These are phyloP conservation scores for Drosophila trapezifrons DNA, from an alignment of 1,140 invertebrate species.

Conservation along the genomic window DNA sequence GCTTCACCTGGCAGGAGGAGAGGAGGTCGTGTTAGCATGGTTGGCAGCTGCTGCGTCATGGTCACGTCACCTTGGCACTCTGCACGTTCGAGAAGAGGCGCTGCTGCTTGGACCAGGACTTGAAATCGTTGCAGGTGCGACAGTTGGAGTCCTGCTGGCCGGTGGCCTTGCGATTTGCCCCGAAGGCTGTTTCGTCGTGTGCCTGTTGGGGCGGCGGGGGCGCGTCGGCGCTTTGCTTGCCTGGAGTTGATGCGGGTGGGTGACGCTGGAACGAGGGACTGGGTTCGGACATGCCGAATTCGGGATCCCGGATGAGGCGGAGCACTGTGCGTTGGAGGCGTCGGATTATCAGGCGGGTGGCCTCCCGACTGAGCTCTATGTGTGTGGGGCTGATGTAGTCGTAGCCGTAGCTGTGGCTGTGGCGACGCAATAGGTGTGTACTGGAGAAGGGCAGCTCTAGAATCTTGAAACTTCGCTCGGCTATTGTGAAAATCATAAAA, in stretches of 20 bases:
- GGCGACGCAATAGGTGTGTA: conserved; percentile 47
- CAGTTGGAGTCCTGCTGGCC: conserved; percentile 85
- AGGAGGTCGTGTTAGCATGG: background rate
- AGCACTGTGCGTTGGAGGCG: conserved; percentile 59
- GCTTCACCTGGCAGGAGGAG: conserved; percentile 47
- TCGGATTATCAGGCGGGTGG: conserved; percentile 55
- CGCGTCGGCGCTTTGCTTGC: background rate
- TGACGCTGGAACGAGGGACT: conserved; percentile 31
- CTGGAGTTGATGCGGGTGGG: background rate
- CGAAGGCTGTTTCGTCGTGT: conserved; percentile 26
- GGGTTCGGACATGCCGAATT: conserved; percentile 55
- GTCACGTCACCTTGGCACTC: conserved; percentile 66
- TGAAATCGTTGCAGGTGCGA: conserved; percentile 90
- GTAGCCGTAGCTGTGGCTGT: conserved; percentile 34
- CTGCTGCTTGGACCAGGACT: conserved; percentile 89
- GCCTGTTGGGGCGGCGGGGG: conserved; percentile 23
- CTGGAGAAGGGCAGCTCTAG: conserved; percentile 13
- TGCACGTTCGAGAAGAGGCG: conserved; percentile 84
- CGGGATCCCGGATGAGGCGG: conserved; percentile 56
- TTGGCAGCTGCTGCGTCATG: background rate
- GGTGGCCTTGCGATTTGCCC: conserved; percentile 17
- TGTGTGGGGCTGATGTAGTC: conserved; percentile 52
- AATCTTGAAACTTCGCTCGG: conserved; percentile 54
- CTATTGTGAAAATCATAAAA: conserved; percentile 65
- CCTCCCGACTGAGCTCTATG: conserved; percentile 46